These are phyloP conservation scores for Galago senegalensis DNA, from an alignment of 2,797 vertebrate genomes.

Conservation along the genomic window DNA sequence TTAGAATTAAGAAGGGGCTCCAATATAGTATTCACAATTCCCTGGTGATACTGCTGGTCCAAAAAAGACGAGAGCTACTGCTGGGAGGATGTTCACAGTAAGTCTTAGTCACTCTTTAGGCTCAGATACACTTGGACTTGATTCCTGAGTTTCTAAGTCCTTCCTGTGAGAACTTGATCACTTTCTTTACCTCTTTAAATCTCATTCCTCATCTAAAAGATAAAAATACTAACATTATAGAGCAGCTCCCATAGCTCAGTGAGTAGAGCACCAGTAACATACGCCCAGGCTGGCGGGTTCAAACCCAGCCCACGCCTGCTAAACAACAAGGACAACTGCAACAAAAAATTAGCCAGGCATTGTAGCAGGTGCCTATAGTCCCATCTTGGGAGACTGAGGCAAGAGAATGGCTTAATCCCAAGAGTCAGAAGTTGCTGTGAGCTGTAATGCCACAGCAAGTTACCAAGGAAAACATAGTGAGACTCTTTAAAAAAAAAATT, in stretches of 20 bases:
- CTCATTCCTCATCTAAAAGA: background rate
- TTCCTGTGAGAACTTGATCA: background rate
- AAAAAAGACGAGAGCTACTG: background rate
- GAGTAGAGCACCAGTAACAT: no score
- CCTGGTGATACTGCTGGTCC: background rate
- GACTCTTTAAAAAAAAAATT: background rate
- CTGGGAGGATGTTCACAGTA: background rate
- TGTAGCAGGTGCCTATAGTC: no score
- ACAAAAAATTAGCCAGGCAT: no score
- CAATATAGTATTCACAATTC: background rate
- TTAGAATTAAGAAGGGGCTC: background rate
- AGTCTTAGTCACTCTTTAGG: background rate
- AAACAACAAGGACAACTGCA: no score
- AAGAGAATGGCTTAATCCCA: no score
- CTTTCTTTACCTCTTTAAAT: background rate
- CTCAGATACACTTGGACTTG: background rate
- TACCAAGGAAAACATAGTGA: no score
- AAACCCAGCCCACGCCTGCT: no score
- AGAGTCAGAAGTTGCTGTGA: no score
- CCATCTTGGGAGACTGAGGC: no score
- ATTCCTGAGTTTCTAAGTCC: background rate
- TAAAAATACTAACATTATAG: background rate
- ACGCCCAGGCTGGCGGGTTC: no score
- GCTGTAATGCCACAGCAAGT: no score
- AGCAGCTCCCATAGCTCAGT: no score